Conservation (phyloP, 2,888 invertebrate species). For the Sialis fuliginosa region DNA sequence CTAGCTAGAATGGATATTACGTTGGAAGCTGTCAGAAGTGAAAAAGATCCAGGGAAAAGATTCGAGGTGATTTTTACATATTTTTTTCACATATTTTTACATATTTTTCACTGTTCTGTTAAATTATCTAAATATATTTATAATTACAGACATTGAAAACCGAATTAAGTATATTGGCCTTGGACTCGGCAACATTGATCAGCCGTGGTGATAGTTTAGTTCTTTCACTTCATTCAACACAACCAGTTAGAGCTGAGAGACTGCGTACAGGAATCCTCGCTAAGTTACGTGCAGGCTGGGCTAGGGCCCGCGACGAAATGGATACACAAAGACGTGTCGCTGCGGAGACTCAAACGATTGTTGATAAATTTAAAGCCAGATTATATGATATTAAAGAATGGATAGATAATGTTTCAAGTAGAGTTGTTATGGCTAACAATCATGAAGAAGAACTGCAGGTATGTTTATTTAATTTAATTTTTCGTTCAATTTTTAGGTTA, state of each 20-base stretch:
- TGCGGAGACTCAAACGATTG: slow-evolving; percentile 33
- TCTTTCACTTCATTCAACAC: slow-evolving; percentile 39
- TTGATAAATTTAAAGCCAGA: slow-evolving; percentile 30
- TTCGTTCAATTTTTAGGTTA: neutral
- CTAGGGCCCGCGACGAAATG: slow-evolving; percentile 41
- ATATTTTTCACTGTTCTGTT: neutral
- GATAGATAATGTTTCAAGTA: slow-evolving; percentile 5
- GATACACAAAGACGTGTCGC: slow-evolving; percentile 34
- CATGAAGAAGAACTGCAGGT: slow-evolving; percentile 5
- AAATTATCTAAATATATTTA: neutral
- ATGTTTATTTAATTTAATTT: neutral
- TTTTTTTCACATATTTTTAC: neutral
- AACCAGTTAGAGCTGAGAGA: slow-evolving; percentile 23
- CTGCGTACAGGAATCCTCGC: slow-evolving; percentile 25
- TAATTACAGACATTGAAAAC: slow-evolving; percentile 35
- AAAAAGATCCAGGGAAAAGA: slow-evolving; percentile 40
- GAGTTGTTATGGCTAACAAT: slow-evolving; percentile 4
- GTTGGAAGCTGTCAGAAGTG: slow-evolving; percentile 37
- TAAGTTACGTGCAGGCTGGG: slow-evolving; percentile 41
- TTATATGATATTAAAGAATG: slow-evolving; percentile 18
- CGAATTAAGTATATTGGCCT: slow-evolving; percentile 44
- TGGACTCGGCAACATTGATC: slow-evolving; percentile 59
- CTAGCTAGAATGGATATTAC: slow-evolving; percentile 37
- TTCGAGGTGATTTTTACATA: slow-evolving; percentile 30
- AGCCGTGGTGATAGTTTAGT: slow-evolving; percentile 62